Conservation (phyloP, 2,113 vertebrate species). For the Clarias gariepinus region DNA sequence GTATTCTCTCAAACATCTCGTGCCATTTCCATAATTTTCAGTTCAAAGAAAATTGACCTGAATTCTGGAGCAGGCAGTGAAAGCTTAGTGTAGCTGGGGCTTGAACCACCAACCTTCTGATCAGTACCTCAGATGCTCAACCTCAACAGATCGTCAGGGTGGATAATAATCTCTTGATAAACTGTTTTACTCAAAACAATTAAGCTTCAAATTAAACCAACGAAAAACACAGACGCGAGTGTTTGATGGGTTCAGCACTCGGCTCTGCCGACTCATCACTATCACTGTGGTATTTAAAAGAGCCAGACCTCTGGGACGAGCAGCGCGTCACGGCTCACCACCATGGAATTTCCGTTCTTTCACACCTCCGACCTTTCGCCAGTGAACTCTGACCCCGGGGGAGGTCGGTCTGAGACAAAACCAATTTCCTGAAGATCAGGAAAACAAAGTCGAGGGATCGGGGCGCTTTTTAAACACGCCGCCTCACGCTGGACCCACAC, state of each 20-base stretch:
- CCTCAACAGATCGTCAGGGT: neutral
- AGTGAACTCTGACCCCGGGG: slow-evolving; percentile 3
- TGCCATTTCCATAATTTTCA: too few species aligned
- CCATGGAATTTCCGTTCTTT: slow-evolving; percentile 24
- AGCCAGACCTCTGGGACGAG: neutral
- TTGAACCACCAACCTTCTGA: too few species aligned
- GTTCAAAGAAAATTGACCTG: too few species aligned
- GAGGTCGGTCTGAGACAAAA: neutral
- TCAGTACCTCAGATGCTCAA: neutral
- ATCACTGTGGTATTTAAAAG: neutral
- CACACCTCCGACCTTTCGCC: neutral
- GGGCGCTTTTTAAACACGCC: neutral
- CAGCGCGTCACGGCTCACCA: slow-evolving; percentile 16
- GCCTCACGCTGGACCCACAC: neutral
- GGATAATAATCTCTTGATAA: neutral
- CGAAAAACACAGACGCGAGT: too few species aligned
- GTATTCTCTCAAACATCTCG: too few species aligned
- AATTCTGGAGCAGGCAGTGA: too few species aligned
- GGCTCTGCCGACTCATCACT: neutral
- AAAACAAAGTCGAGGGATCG: neutral
- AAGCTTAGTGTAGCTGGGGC: too few species aligned
- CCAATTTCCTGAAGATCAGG: neutral
- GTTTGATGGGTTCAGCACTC: neutral
- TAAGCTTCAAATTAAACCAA: too few species aligned
- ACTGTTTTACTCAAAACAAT: too few species aligned